These are phyloP conservation scores for Pteropus rufus DNA, from an alignment of 2,797 vertebrate species.

Conservation along the genomic window DNA sequence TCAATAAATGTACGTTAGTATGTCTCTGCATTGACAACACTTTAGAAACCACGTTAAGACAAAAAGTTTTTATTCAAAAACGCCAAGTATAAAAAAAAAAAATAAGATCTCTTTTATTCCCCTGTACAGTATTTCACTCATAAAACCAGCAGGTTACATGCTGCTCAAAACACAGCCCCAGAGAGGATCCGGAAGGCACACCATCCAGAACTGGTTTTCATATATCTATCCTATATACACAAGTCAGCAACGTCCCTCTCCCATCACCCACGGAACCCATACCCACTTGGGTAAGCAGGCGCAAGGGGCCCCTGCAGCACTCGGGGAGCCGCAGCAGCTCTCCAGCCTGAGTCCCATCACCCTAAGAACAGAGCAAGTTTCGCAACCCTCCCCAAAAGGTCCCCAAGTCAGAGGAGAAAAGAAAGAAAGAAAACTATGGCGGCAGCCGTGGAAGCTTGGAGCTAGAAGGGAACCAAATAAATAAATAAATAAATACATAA, in stretches of 20 bases:
- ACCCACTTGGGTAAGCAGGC: slow-evolving; percentile 7
- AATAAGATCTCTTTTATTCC: slow-evolving; percentile 85
- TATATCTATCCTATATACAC: slow-evolving; percentile 57
- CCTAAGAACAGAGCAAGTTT: slow-evolving; percentile 65
- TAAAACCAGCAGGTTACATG: slow-evolving; percentile 79
- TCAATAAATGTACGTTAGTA: neutral
- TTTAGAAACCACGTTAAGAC: slow-evolving; percentile 54
- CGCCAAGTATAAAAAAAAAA: slow-evolving; percentile 85
- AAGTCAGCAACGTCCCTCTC: slow-evolving; percentile 44
- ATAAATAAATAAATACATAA: slow-evolving; percentile 89
- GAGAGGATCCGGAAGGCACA: slow-evolving; percentile 70
- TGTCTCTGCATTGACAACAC: neutral
- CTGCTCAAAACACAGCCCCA: slow-evolving; percentile 77
- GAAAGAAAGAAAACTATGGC: slow-evolving; percentile 55
- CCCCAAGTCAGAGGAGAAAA: slow-evolving; percentile 59
- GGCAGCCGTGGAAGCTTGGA: slow-evolving; percentile 78
- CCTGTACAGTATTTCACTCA: slow-evolving; percentile 86
- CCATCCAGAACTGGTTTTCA: slow-evolving; percentile 56
- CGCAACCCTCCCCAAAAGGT: slow-evolving; percentile 46
- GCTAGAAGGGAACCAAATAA: slow-evolving; percentile 75
- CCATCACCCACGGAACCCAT: slow-evolving; percentile 17
- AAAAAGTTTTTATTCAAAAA: slow-evolving; percentile 86
- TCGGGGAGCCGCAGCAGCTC: slow-evolving; percentile 47
- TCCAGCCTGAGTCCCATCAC: slow-evolving; percentile 60
- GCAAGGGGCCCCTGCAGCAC: neutral